phyloP scores from a whole-genome alignment of 2,888 invertebrate species.

The Cephus pygmeus region DNA sequence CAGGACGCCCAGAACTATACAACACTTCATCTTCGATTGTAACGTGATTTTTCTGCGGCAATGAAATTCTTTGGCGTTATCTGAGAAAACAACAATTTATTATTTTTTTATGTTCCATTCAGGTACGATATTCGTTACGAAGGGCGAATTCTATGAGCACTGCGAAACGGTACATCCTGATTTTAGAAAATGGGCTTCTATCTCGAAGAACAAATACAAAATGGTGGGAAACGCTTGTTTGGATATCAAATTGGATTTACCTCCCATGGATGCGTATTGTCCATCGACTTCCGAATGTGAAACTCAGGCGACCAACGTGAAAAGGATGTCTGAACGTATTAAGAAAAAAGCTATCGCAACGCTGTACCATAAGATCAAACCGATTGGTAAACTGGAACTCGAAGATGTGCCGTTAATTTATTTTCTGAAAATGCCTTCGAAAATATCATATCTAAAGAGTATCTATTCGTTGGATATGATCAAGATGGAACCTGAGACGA shows the following conservation, averaged over 20 bases:
- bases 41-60: neutral
- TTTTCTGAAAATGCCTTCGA: neutral
- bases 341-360: neutral
- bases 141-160: conserved; percentile 46
- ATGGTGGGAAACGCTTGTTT: neutral
- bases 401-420: neutral
- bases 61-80: too few relatives aligned
- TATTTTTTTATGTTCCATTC: conserved; percentile 18
- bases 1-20: neutral
- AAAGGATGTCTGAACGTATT: neutral
- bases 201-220: neutral
- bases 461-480: neutral
- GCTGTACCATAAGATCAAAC: neutral
- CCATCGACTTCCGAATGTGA: neutral
- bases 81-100: neutral
- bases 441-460: neutral
- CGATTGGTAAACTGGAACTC: neutral
- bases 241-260: neutral
- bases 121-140: conserved; percentile 27
- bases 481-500: neutral
- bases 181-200: conserved; percentile 8
- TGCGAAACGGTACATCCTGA: conserved; percentile 38
- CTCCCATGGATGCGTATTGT: neutral
- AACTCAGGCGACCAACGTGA: neutral
- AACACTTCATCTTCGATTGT: neutral